These are phyloP conservation scores for Echinops telfairi DNA, from an alignment of 2,113 vertebrate genomes.

Conservation along the genomic window DNA sequence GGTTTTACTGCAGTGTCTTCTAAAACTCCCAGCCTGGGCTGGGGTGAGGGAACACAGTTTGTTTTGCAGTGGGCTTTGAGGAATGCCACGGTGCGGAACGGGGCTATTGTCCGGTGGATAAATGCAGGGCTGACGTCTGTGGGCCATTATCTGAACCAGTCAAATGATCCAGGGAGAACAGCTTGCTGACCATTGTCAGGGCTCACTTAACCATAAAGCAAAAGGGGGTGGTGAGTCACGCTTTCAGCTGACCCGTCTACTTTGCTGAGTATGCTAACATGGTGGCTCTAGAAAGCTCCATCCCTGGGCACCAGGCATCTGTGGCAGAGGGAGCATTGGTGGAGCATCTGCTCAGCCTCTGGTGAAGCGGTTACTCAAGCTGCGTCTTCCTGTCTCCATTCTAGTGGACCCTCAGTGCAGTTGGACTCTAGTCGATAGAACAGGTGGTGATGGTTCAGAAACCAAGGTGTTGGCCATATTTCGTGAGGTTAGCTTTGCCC, in stretches of 20 bases:
- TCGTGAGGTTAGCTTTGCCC: conserved; percentile 2
- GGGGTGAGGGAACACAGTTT: neutral
- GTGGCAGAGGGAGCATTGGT: neutral
- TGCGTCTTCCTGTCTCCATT: neutral
- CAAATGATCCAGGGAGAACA: neutral
- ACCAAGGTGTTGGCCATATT: neutral
- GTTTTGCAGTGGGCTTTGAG: neutral
- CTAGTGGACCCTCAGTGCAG: neutral
- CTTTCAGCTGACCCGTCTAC: conserved; percentile 44
- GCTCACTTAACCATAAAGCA: conserved; percentile 73
- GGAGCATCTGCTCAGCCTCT: neutral
- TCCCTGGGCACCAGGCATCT: fast-evolving
- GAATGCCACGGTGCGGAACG: conserved; percentile 52
- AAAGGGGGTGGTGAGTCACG: neutral
- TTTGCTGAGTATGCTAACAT: conserved; percentile 39
- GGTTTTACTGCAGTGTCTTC: neutral
- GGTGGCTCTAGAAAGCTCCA: conserved; percentile 58
- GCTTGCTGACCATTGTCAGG: conserved; percentile 52
- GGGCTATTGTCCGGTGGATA: conserved; percentile 27
- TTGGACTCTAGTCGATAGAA: neutral
- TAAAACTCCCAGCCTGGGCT: neutral
- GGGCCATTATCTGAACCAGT: conserved; percentile 53
- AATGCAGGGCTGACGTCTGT: conserved; percentile 38
- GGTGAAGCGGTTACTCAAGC: neutral
- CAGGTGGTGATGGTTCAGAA: neutral